Percentiles rank a stretch among this genome's conserved stretches.
Conservation (phyloP, 1,140 invertebrate species). For the Teleopsis dalmanni region DNA sequence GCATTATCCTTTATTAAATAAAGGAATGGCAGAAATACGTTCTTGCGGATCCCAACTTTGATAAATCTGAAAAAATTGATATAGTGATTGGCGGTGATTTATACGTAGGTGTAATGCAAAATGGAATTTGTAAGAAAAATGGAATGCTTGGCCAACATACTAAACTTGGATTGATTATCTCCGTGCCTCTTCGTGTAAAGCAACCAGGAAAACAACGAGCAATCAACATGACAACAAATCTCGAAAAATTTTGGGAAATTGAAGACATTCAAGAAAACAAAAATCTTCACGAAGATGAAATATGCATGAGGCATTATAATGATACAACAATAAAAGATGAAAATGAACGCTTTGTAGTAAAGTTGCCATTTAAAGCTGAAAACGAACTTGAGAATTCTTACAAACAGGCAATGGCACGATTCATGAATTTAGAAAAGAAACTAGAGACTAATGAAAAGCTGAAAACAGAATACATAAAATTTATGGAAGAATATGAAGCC, state of each 20-base stretch:
- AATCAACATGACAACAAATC: too few species aligned
- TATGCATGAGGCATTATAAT: not conserved
- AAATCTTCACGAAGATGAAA: not conserved
- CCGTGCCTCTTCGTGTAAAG: not conserved
- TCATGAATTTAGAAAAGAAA: not conserved
- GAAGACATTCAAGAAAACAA: not conserved
- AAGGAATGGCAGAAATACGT: not conserved
- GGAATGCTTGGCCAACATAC: not conserved
- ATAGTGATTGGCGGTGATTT: not conserved
- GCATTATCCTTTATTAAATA: not conserved
- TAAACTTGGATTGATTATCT: not conserved
- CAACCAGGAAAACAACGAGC: too few species aligned
- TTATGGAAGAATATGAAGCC: not conserved
- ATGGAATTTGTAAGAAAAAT: not conserved
- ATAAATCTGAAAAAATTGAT: slow-evolving; percentile 6
- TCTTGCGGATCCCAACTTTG: slow-evolving; percentile 5
- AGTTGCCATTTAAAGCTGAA: not conserved
- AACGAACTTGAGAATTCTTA: not conserved
- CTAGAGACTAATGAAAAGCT: not conserved
- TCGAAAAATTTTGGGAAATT: not conserved
- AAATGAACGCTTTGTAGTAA: not conserved
- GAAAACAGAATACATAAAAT: not conserved
- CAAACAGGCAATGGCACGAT: not conserved
- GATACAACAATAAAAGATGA: not conserved
- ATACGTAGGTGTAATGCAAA: slow-evolving; percentile 6